A percentile compares a stretch with the other conserved stretches of the same genome.
These are phyloP conservation scores for Leucoma salicis DNA, from an alignment of 2,888 invertebrate genomes.

Conservation along the genomic window DNA sequence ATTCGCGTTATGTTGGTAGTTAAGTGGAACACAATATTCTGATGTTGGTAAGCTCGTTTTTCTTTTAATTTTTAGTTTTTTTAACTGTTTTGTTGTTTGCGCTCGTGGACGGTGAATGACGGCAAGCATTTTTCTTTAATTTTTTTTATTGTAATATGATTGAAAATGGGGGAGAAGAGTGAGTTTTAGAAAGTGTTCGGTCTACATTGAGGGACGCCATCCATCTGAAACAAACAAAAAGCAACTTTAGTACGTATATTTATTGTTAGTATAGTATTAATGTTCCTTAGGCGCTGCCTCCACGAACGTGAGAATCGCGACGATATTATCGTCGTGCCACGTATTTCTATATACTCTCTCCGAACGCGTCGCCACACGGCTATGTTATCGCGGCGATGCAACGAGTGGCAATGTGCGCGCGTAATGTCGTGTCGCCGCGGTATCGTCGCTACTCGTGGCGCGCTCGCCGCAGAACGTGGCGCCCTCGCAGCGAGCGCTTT, in stretches of 20 bases:
- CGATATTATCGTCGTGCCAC: too few relatives aligned
- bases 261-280: too few relatives aligned
- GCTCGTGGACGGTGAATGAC: constrained; percentile 58
- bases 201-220: constrained; percentile 50
- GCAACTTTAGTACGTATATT: not conserved
- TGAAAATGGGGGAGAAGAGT: constrained; percentile 23
- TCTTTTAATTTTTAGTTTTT: constrained; percentile 63
- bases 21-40: constrained; percentile 53
- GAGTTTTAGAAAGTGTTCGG: constrained; percentile 30
- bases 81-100: constrained; percentile 42
- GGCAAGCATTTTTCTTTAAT: constrained; percentile 57
- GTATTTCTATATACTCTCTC: too few relatives aligned
- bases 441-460: too few relatives aligned
- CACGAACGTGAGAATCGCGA: too few relatives aligned
- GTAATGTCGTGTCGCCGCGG: too few relatives aligned
- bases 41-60: constrained; percentile 65
- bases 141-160: constrained; percentile 37
- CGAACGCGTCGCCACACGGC: too few relatives aligned
- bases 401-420: too few relatives aligned
- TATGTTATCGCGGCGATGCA: too few relatives aligned
- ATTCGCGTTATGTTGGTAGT: constrained; percentile 27
- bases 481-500: too few relatives aligned
- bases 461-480: too few relatives aligned
- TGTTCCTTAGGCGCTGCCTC: too few relatives aligned
- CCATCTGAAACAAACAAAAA: constrained; percentile 53